Base-by-base conservation (phyloP, 2,113 vertebrate genomes). In the Triplophysa dalaica region DNA sequence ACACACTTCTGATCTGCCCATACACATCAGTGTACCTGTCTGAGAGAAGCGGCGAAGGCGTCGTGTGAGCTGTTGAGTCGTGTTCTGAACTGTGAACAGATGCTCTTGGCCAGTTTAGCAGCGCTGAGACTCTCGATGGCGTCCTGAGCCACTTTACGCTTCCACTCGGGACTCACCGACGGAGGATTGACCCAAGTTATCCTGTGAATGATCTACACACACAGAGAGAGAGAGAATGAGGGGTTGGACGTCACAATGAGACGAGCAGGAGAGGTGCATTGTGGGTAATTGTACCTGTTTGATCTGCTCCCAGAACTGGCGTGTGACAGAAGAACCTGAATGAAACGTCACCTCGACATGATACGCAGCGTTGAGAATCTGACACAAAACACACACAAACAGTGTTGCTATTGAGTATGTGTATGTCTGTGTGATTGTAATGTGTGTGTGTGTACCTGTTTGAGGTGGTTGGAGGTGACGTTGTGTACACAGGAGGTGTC, bases 331-430 rank as follows among this genome's bases (percentile, higher is more conserved):
- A 0, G 98, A 99, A 82, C 98, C 98, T 0, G 97, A 98, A 87
- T 98, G 95, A 88, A 99, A 98, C 0, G 98, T 99, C 81, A 99
- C 96, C 90, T 99, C 98, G 67, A 99, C 98, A 0, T 99, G 96
- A 87, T 99, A 99, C 62, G 98, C 98, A 11, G 98, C 98, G 62
- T 99, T 99, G 84, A 99, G 89, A 68, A 99, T 96, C 98, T 99
- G 89, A 22, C 81, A 84, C 13, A 68, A 48, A 68, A 77, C 60
- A 54, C 14, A 58, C 22, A 72, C 70, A 77, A n/a, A 70, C 50
- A 58, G 24, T 22, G 54, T 52, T 26, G n/a, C 3, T 74, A 26
- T n/a, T 5, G 61, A 38, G 48, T 50, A 21, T 24, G 60, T 56
- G 41, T 21, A 33, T n/a, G n/a, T n/a, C n/a, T 43, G 45, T 22